Percentiles rank a stretch among this genome's conserved stretches.
These are phyloP conservation scores for Potorous gilbertii DNA, from an alignment of 2,797 vertebrate species.

Conservation along the genomic window DNA sequence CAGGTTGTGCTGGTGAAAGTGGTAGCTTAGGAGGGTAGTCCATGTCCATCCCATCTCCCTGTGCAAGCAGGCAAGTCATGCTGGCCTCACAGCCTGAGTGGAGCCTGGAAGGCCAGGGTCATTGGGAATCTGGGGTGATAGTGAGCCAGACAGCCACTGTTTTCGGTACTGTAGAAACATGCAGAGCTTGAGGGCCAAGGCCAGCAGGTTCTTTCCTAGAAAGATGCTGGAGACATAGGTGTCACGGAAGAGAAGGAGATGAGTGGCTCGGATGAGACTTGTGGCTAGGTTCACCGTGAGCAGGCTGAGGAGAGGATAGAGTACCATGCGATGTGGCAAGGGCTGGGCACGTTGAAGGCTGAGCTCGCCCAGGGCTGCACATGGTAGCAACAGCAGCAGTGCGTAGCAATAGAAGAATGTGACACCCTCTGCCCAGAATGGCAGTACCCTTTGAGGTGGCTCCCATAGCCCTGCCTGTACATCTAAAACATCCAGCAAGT, in stretches of 20 bases:
- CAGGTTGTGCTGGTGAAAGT: neutral
- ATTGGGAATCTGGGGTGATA: conserved; percentile 67
- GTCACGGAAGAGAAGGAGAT: conserved; percentile 90
- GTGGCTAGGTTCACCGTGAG: conserved; percentile 89
- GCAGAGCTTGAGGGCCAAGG: conserved; percentile 88
- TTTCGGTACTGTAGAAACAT: conserved; percentile 90
- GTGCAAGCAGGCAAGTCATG: neutral
- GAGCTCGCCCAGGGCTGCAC: conserved; percentile 90
- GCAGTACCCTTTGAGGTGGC: conserved; percentile 89
- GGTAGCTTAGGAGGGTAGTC: neutral
- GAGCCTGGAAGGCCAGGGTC: neutral
- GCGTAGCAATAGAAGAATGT: conserved; percentile 94
- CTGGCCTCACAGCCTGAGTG: neutral
- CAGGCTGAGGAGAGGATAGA: conserved; percentile 91
- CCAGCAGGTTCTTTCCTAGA: conserved; percentile 91
- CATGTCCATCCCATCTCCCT: neutral
- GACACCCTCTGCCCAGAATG: conserved; percentile 88
- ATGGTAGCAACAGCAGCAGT: conserved; percentile 88
- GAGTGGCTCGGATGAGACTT: conserved; percentile 90
- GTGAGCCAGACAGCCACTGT: neutral
- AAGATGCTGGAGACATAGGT: conserved; percentile 89
- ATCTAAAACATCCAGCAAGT: conserved; percentile 86
- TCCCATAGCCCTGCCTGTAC: conserved; percentile 93
- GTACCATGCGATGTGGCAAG: conserved; percentile 90
- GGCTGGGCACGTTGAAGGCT: conserved; percentile 92